Base-by-base conservation (phyloP, 35 echinoderm and acorn worm species). In the Patiria miniata region DNA sequence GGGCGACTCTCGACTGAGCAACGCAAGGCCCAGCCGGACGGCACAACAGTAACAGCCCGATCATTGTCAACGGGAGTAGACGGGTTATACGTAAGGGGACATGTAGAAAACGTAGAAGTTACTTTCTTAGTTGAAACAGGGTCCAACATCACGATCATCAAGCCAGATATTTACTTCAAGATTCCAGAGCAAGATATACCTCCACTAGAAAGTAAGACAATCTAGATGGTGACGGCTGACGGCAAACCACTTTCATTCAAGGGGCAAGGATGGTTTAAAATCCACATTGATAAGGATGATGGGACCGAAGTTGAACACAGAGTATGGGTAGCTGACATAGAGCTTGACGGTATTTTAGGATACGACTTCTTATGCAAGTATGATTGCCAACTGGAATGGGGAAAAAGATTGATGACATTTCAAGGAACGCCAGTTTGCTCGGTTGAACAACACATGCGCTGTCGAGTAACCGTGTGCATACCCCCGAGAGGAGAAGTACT, bases 91-190 rank as follows among this genome's bases (percentile, higher is more conserved):
- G 51, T 89, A 61, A 51, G n/a, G 9, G 79, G 78, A 21, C 33
- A 29, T 28, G 68, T 85, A 21, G 40, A 79, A 26, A 39, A 52
- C 22, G 37, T 52, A 36, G 19, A 22, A 15, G 68, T 79, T 23
- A 91, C 29, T 78, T 91, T 85, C 39, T 36, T 85, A 34, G 76
- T 91, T 7, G 89, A 91, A 44, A 77, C 88, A 10, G 81, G 81
- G 12, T 57, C 88, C 18, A 58, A 59, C 7, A 37, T 90, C 19
- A 34, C 80, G 8, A 68, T 90, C n/a, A 29, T 83, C 39, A 68
- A 33, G 7, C 88, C 80, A 19, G 52, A 38, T 78, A 83, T 90
- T 1, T 90, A 90, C 78, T 26, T 29, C n/a, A 37, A 84, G 21
- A 90, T 90, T 77, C 14, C 18, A 9, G 39, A 73, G 54, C 16